Evolutionary conservation across 2,113 vertebrate species (phyloP).

Genomic region (Phalacrocorax pelagicus): DNA sequence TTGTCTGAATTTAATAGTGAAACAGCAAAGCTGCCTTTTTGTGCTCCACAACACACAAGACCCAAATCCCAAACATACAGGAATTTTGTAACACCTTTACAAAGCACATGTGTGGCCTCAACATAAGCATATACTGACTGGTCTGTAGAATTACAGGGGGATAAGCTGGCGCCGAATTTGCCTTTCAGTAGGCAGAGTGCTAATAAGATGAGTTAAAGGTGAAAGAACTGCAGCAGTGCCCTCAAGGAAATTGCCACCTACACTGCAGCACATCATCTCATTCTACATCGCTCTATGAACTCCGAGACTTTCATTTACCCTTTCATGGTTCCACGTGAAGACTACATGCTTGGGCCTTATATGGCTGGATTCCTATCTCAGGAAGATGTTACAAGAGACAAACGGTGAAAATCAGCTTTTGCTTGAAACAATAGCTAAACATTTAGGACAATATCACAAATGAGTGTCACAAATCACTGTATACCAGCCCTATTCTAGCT

Average conservation of each 20-base stretch:
- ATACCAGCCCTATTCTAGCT: neutral
- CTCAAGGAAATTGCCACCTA: neutral
- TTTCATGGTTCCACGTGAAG: neutral
- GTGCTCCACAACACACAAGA: neutral
- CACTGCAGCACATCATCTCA: neutral
- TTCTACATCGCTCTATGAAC: neutral
- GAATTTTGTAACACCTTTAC: neutral
- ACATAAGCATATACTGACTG: neutral
- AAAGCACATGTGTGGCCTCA: neutral
- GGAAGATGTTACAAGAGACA: neutral
- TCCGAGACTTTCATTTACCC: neutral
- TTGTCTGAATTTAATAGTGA: neutral
- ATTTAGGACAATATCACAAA: neutral
- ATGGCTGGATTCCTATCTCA: neutral
- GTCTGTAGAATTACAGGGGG: neutral
- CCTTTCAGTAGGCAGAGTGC: neutral
- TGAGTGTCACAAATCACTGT: neutral
- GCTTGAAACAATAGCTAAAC: neutral
- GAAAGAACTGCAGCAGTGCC: neutral
- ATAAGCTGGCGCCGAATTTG: neutral
- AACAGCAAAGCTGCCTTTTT: neutral
- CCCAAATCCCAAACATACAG: neutral
- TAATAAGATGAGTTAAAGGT: neutral
- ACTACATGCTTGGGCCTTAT: neutral
- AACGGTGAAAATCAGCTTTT: neutral